Evolutionary conservation across 2,113 vertebrate genomes (phyloP), one percentile per base, ranked within the genome.

Genomic region (Periophthalmus modestus): DNA sequence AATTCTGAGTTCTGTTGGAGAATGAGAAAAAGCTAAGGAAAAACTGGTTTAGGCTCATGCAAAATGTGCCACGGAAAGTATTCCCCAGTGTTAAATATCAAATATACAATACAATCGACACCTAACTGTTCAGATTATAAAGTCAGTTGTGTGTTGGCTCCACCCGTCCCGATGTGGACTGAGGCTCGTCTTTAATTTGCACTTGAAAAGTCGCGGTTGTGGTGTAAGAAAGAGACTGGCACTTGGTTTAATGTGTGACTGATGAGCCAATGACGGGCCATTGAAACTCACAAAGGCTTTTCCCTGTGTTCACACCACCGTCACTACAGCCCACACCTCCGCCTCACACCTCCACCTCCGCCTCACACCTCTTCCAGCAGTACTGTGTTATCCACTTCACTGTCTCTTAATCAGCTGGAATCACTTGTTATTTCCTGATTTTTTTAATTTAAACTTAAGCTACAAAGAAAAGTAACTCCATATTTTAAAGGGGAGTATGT

Each of bases 171-270:
- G 14, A 34, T 82, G 85, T 73, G 72, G 75, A 89, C 83, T 87
- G 73, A 57, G 66, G 74, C 65, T 48, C 77, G 34, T 36, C 54
- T 82, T 72, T 79, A 36, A 89, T 91, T 92, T 87, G 46, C 90
- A 91, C 83, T 75, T 87, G 79, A 72, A 68, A 80, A 72, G 16
- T 50, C 67, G 62, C 4, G n/a, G n/a, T 39, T 63, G 67, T 65
- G 59, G 48, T 59, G 23, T 33, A 77, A 67, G 0, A 28, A 82
- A 6, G 5, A 50, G 47, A 34, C 67, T 77, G 69, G 9, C 80
- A 75, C 57, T 50, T n/a, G 23, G 34, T 52, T 23, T 57, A 1
- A 47, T 67, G 69, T 81, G 80, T 77, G 21, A 14, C 57, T 59
- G 70, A 88, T 82, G 74, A 65, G 69, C 58, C 43, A 65, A 15